Conservation (phyloP, 2,797 vertebrate species). For the Sebastes iracundus region DNA sequence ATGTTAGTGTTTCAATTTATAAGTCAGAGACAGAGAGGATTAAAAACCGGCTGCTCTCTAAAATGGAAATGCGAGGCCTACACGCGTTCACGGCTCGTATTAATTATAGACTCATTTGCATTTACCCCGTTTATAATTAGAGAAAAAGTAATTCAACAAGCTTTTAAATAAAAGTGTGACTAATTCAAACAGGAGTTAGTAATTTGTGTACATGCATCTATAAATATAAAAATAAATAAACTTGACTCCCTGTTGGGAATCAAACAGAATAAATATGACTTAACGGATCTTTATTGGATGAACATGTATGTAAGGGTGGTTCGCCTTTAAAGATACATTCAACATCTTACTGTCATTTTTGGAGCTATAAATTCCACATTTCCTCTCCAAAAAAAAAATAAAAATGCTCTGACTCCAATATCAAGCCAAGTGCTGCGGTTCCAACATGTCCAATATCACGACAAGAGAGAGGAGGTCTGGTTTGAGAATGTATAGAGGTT, state of each 20-base stretch:
- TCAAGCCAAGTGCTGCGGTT: constrained; percentile 83
- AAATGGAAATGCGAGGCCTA: constrained; percentile 64
- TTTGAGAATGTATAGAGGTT: constrained; percentile 52
- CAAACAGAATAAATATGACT: constrained; percentile 74
- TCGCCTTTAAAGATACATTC: constrained; percentile 84
- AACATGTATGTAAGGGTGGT: constrained; percentile 83
- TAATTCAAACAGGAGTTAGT: constrained; percentile 60
- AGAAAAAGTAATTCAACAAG: constrained; percentile 57
- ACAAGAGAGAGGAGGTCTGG: constrained; percentile 71
- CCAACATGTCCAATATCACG: constrained; percentile 76
- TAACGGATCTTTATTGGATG: constrained; percentile 87
- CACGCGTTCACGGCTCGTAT: constrained; percentile 64
- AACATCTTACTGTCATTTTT: constrained; percentile 83
- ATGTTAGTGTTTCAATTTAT: constrained; percentile 68
- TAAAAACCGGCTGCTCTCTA: constrained; percentile 66
- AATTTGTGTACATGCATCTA: constrained; percentile 36
- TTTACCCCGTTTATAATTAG: constrained; percentile 64
- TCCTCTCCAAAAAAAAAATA: constrained; percentile 52
- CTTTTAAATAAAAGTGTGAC: constrained; percentile 73
- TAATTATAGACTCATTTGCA: constrained; percentile 75
- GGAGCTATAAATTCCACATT: constrained; percentile 75
- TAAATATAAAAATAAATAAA: background rate
- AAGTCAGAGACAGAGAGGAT: constrained; percentile 66
- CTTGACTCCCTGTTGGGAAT: constrained; percentile 40
- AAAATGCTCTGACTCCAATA: constrained; percentile 72